Evolutionary conservation across 1,140 invertebrate genomes (phyloP), one percentile per base, ranked within the genome.

Genomic region (Ceratoteleas bidentatus): DNA sequence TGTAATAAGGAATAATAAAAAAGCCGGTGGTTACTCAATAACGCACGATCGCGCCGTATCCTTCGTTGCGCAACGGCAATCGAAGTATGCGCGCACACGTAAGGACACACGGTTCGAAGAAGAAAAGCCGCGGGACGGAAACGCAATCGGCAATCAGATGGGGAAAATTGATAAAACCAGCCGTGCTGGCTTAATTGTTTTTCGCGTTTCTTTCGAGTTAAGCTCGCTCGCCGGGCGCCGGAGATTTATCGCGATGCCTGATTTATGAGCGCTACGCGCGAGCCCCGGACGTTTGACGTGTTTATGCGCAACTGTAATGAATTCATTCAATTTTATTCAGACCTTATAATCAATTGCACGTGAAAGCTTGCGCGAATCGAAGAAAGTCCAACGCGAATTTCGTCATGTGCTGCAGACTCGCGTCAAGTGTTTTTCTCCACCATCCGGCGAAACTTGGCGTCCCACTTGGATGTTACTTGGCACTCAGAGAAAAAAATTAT

Each of bases 231-330:
- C 61, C 4, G 56, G 24, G 34, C 43, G 5, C 14, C 36, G 8
- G 62, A 54, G 77, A 74, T 70, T 81, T 81, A 81, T 81, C 45
- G 49, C n/a, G 40, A 47, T 43, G 36, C 62, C 69, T 81, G 65
- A 81, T 74, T 81, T 81, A 81, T 61, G 32, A 34, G 14, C 45
- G 47, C 10, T 49, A 34, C 50, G 38, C 58, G 47, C 32, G 52
- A 11, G 33, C 8, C 32, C 14, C 6, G 4, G 10, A 24, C 24
- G 54, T 70, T 69, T 36, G 58, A 64, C 38, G 36, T 65, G 60
- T 64, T 60, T 66, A 72, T 54, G 45, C 34, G 66, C 9, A 5
- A 0, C 60, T 32, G 9, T 47, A 62, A 56, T 50, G 65, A 68
- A 54, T 77, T 77, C 50, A 75, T 75, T 66, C 56, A 66, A 49